Evolutionary conservation across 2,797 vertebrate genomes (phyloP).

Genomic region (Iguana delicatissima): DNA sequence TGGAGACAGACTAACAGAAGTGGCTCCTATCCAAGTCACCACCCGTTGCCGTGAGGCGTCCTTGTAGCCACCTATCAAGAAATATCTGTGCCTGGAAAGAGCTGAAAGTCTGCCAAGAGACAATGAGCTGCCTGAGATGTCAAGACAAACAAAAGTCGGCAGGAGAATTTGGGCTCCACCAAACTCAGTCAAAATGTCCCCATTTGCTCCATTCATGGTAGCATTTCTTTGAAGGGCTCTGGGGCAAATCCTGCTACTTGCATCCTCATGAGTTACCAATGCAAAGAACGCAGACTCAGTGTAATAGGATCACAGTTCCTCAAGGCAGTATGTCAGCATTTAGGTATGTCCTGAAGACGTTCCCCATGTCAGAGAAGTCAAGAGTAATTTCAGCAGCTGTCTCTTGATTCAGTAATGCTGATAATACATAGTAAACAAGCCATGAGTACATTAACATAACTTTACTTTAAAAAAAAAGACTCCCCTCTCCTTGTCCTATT

Average conservation of each 20-base stretch:
- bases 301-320: conserved; percentile 43
- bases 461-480: not conserved
- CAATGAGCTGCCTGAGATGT: not conserved
- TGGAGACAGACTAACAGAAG: not conserved
- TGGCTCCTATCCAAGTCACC: not conserved
- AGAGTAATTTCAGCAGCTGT: not conserved
- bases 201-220: not conserved
- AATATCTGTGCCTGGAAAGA: not conserved
- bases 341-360: conserved; percentile 43
- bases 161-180: not conserved
- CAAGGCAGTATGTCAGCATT: conserved; percentile 46
- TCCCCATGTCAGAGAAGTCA: conserved; percentile 19
- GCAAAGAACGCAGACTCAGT: conserved; percentile 27
- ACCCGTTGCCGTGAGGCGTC: not conserved
- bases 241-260: not conserved
- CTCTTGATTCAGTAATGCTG: conserved; percentile 32
- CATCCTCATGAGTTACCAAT: conserved; percentile 11
- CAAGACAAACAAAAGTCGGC: not conserved
- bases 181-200: not conserved
- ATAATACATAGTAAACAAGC: conserved; percentile 39
- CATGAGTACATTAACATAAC: conserved; percentile 1
- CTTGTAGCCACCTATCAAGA: not conserved
- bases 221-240: not conserved
- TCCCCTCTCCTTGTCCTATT: conserved; percentile 19
- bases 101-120: not conserved